These are phyloP conservation scores for Pangasius mekongensis DNA, from an alignment of 2,797 vertebrate species.

Conservation along the genomic window DNA sequence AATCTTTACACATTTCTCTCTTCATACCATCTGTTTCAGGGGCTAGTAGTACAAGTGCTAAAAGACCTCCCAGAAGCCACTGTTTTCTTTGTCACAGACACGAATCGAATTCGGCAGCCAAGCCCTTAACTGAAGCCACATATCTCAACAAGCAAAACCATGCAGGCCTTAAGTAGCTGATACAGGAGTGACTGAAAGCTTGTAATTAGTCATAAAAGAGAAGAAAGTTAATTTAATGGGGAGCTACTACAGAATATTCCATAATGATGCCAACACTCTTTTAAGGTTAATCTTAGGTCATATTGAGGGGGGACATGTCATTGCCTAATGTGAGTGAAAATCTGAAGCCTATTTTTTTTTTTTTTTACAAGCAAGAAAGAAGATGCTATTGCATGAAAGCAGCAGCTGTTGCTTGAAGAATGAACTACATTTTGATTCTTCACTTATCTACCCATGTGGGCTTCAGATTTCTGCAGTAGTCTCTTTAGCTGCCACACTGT, in stretches of 20 bases:
- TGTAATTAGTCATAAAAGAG: conserved; percentile 37
- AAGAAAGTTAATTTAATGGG: conserved; percentile 53
- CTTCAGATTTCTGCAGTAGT: conserved; percentile 23
- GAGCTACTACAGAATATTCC: conserved; percentile 49
- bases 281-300: background rate
- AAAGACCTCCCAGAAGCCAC: conserved; percentile 69
- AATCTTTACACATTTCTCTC: conserved; percentile 24
- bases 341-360: background rate
- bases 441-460: conserved; percentile 22
- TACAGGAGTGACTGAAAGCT: conserved; percentile 46
- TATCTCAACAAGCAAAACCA: conserved; percentile 56
- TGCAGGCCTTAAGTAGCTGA: conserved; percentile 50
- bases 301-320: conserved; percentile 34
- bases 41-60: conserved; percentile 41
- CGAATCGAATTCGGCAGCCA: conserved; percentile 61
- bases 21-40: conserved; percentile 15
- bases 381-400: conserved; percentile 15
- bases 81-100: conserved; percentile 67
- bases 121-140: conserved; percentile 56
- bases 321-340: conserved; percentile 43
- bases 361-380: conserved; percentile 11
- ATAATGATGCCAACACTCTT: conserved; percentile 49
- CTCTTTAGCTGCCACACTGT: background rate
- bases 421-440: conserved; percentile 3
- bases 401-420: conserved; percentile 11